A percentile compares a stretch with the other conserved stretches of the same genome.
Conservation (phyloP, 2,888 invertebrate genomes). For the Dexiosoma caninum region DNA sequence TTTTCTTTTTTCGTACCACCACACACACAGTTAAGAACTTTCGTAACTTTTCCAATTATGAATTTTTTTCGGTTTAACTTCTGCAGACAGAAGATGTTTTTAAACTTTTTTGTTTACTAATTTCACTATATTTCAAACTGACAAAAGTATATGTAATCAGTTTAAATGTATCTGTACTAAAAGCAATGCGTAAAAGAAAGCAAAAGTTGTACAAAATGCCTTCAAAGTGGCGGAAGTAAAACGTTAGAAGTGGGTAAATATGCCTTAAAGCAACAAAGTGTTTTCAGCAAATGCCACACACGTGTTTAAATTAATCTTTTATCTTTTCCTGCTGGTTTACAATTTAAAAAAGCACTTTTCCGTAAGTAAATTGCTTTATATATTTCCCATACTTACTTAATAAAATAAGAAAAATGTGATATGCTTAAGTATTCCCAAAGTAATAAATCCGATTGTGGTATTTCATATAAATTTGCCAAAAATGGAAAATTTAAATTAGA, state of each 20-base stretch:
- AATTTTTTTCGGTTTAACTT: constrained; percentile 19
- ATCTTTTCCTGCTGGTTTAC: background rate
- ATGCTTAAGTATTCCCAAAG: background rate
- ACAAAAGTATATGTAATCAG: constrained; percentile 22
- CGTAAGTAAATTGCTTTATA: background rate
- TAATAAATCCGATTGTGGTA: background rate
- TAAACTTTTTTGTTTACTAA: constrained; percentile 30
- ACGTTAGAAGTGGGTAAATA: background rate
- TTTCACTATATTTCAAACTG: constrained; percentile 47
- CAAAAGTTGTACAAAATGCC: background rate
- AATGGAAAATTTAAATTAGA: background rate
- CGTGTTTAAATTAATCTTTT: background rate
- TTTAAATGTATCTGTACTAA: background rate
- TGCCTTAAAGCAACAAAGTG: background rate
- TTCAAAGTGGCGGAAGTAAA: background rate
- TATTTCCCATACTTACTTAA: background rate
- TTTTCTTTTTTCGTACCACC: constrained; percentile 12
- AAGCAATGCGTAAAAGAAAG: background rate
- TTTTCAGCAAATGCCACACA: background rate
- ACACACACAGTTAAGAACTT: constrained; percentile 26
- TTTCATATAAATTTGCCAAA: background rate
- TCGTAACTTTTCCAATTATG: constrained; percentile 60
- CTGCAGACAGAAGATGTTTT: constrained; percentile 22
- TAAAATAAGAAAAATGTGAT: background rate
- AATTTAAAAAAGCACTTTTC: background rate